Evolutionary conservation across 2,113 vertebrate genomes (phyloP).

Genomic region (Papio anubis): DNA sequence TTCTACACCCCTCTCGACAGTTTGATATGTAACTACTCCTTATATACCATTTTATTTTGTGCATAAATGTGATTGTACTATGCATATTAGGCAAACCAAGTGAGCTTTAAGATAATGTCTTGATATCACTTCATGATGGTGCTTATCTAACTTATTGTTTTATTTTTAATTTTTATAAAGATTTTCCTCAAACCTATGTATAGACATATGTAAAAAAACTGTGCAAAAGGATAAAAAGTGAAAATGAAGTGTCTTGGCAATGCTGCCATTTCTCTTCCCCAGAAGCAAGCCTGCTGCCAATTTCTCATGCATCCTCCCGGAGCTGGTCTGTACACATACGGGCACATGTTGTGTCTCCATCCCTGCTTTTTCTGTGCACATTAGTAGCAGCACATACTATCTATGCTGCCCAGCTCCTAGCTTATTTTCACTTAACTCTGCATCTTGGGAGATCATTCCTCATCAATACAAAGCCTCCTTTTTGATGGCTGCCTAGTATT

Average conservation of each 20-base stretch:
- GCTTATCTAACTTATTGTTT: background rate
- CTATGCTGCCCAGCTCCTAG: rapidly evolving
- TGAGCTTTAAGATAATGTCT: background rate
- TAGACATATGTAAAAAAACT: background rate
- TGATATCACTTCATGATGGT: background rate
- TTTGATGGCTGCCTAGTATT: background rate
- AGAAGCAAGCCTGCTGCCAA: background rate
- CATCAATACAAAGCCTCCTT: rapidly evolving
- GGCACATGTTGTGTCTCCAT: rapidly evolving
- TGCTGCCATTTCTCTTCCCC: background rate
- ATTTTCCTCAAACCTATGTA: background rate
- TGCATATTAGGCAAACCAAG: background rate
- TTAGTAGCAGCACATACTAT: rapidly evolving
- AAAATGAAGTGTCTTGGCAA: background rate
- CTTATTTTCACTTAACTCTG: background rate
- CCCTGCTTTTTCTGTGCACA: rapidly evolving
- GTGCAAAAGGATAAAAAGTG: background rate
- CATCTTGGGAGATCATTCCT: background rate
- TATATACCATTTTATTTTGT: background rate
- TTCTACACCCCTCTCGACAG: rapidly evolving
- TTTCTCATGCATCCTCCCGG: no score
- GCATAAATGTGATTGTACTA: background rate
- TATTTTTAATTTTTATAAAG: background rate
- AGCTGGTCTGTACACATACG: rapidly evolving
- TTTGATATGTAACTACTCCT: background rate